Evolutionary conservation across 2,113 vertebrate genomes (phyloP).

Genomic region (Paratilapia polleni): DNA sequence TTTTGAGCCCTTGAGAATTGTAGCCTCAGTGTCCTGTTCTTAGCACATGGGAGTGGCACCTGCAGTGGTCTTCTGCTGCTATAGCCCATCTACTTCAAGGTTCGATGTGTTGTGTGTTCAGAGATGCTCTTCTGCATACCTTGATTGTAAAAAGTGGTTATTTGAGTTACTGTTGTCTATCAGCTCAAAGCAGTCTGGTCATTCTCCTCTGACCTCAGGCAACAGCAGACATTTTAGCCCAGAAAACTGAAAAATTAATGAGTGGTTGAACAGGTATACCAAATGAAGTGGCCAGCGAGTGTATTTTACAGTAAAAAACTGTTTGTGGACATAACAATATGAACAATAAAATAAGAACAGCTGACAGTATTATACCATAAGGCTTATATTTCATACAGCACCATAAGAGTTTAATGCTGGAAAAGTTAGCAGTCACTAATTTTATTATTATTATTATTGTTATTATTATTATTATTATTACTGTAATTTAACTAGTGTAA

Average conservation of each 20-base stretch:
- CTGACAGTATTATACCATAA: neutral
- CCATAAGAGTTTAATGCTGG: neutral
- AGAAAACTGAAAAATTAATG: neutral
- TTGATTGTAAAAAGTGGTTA: too few species aligned
- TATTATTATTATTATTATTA: neutral
- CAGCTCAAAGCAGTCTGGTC: too few species aligned
- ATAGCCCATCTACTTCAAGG: neutral
- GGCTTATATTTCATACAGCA: neutral
- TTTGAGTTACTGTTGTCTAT: too few species aligned
- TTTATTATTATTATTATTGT: neutral
- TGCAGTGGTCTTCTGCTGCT: neutral
- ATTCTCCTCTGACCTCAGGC: too few species aligned
- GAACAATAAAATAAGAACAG: neutral
- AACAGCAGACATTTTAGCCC: too few species aligned
- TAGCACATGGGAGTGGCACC: neutral
- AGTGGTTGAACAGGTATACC: fast-evolving
- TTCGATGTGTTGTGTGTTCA: neutral
- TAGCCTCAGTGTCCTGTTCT: neutral
- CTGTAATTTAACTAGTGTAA: neutral
- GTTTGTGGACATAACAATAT: too few species aligned
- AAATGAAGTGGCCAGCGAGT: neutral
- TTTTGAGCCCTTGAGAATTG: too few species aligned
- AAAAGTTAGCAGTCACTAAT: neutral
- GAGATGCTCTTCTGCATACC: neutral
- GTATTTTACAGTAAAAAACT: too few species aligned